Conservation (phyloP, 2,888 invertebrate genomes). For the Salpingus planirostris region DNA sequence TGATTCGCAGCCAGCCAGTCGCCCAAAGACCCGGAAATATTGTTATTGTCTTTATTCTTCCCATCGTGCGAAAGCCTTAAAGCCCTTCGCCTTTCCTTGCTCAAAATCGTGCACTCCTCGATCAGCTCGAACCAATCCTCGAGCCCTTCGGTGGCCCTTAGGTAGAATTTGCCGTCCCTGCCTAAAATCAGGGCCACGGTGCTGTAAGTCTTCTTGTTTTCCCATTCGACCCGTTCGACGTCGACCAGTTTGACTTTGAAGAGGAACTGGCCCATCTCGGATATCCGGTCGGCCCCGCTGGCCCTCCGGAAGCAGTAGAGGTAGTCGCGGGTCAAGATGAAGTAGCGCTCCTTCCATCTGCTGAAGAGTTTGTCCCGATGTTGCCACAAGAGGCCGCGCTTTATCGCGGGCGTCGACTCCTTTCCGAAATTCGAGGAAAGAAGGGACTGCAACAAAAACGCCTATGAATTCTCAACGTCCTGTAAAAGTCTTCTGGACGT, state of each 20-base stretch:
- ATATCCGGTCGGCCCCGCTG: slow-evolving; percentile 48
- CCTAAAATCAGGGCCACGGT: slow-evolving; percentile 49
- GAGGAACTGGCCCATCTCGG: slow-evolving; percentile 59
- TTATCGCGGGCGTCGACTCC: slow-evolving; percentile 50
- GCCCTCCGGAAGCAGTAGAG: slow-evolving; percentile 57
- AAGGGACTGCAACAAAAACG: slow-evolving; percentile 33
- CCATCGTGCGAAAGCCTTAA: slow-evolving; percentile 45
- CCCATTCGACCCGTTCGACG: slow-evolving; percentile 57
- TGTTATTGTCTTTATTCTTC: slow-evolving; percentile 36
- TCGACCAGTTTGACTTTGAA: slow-evolving; percentile 49
- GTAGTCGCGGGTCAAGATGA: slow-evolving; percentile 56
- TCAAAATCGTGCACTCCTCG: slow-evolving; percentile 55
- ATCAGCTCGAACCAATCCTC: slow-evolving; percentile 59
- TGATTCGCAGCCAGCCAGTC: slow-evolving; percentile 47
- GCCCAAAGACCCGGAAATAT: slow-evolving; percentile 44
- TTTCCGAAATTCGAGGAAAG: slow-evolving; percentile 33
- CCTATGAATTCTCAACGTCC: too few relatives aligned
- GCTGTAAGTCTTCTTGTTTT: slow-evolving; percentile 55
- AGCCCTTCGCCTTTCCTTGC: slow-evolving; percentile 53
- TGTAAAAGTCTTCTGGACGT: too few relatives aligned
- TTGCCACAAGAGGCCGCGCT: slow-evolving; percentile 55
- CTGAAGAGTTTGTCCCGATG: slow-evolving; percentile 56
- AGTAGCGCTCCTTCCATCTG: slow-evolving; percentile 59
- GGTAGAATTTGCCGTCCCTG: slow-evolving; percentile 42
- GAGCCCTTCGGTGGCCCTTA: slow-evolving; percentile 47